phyloP scores from a whole-genome alignment of 2,888 invertebrate species.

The Latrodectus hesperus region DNA sequence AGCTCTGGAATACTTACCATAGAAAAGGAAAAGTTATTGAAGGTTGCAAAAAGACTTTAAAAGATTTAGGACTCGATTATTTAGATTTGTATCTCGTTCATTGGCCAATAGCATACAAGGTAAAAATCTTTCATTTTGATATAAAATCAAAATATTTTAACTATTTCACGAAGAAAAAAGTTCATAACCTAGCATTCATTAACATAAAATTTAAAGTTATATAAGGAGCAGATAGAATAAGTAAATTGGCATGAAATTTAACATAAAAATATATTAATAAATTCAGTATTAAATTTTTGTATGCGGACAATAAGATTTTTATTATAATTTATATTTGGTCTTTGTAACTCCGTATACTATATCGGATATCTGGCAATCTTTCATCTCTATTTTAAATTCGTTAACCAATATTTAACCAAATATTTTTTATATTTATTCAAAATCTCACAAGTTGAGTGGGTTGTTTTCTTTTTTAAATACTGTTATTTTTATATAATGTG shows the following conservation, averaged over 20 bases:
- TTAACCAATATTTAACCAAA: no score
- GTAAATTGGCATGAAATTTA: background rate
- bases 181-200: background rate
- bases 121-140: conserved; percentile 72
- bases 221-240: background rate
- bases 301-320: no score
- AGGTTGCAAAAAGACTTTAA: conserved; percentile 82
- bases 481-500: no score
- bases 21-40: conserved; percentile 84
- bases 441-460: no score
- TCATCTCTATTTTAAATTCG: no score
- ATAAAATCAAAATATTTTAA: background rate
- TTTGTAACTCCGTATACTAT: no score
- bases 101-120: conserved; percentile 91
- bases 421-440: no score
- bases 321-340: no score
- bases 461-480: no score
- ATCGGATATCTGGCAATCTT: no score
- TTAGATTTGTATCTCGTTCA: conserved; percentile 92
- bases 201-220: background rate
- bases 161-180: background rate
- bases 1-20: conserved; percentile 94
- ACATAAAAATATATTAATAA: no score
- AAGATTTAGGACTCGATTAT: conserved; percentile 84
- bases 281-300: no score